Conservation (phyloP, 2,113 vertebrate genomes). For the Dicrurus megarhynchus region DNA sequence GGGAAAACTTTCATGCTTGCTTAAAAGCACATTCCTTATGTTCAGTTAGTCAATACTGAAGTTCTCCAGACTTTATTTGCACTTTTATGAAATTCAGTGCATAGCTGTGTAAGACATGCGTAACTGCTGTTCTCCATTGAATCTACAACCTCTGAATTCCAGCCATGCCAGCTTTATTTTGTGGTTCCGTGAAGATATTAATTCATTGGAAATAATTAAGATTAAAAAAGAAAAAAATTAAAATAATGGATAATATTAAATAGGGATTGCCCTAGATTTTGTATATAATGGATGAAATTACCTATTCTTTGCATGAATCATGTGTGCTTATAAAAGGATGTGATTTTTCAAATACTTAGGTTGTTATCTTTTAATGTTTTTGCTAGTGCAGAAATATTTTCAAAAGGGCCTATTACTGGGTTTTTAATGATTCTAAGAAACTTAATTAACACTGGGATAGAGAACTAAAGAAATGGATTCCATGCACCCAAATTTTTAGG, state of each 20-base stretch:
- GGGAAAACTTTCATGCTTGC: background rate
- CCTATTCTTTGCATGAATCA: background rate
- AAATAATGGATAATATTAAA: background rate
- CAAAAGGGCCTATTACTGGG: background rate
- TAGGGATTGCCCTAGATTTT: background rate
- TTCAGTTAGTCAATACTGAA: background rate
- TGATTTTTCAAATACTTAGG: background rate
- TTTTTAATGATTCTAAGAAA: background rate
- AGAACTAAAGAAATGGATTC: background rate
- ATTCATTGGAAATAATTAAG: slow-evolving; percentile 6
- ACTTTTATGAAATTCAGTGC: background rate
- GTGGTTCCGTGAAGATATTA: background rate
- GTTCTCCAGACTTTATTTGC: background rate
- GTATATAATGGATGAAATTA: background rate
- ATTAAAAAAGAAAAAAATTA: background rate
- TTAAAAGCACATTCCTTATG: background rate
- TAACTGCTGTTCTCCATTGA: background rate
- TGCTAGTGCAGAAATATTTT: background rate
- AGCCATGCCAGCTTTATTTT: background rate
- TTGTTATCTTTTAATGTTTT: slow-evolving; percentile 17
- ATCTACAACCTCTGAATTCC: background rate
- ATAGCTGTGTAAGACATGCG: background rate
- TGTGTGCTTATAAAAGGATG: background rate
- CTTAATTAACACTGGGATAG: background rate
- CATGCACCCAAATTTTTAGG: background rate